Base-by-base conservation (phyloP, 2,797 vertebrate genomes). In the Capromys pilorides region DNA sequence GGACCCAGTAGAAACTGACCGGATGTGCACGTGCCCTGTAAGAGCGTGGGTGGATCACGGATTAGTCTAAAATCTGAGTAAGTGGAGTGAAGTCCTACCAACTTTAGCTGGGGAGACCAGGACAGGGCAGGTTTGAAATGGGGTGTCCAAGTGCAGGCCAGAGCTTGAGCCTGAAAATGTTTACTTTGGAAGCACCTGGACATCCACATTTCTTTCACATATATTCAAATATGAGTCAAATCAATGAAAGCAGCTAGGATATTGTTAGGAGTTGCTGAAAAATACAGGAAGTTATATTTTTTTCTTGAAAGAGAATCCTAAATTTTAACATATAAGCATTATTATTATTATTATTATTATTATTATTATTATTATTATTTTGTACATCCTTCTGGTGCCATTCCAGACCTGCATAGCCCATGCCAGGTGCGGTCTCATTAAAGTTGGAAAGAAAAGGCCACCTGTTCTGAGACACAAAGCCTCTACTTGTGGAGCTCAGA, bases 391-490 rank as follows among this genome's bases (percentile, higher is more conserved):
- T 92, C 79, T 90, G 36, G 66, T 82, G 51, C 73, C 14, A 26
- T 93, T 96, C 94, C 94, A 95, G 86, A 95, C 86, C 66, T 41
- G 64, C 85, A 89, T 86, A 59, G 82, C 49, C 75, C 39, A 19
- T 49, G 88, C 95, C 96, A 97, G 95, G 95, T 97, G 96, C 71
- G 1, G 93, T 90, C 86, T 97, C 95, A 90, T 95, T 97, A 92
- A 96, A 96, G 84, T 88, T 93, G 79, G 39, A 41, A 97, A 96
- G 97, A 97, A 97, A 97, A 97, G 97, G 22, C 71, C 69, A 73
- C 95, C 78, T 97, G 96, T 97, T 96, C 96, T 87, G 79, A 94
- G 81, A 96, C 8, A 97, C 94, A 97, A 96, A 95, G 91, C 85
- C 93, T 94, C 75, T 83, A 41, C 95, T 96, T 96, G 80, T 88